Conservation (phyloP, 2,797 vertebrate genomes). For the Crax fasciolata region DNA sequence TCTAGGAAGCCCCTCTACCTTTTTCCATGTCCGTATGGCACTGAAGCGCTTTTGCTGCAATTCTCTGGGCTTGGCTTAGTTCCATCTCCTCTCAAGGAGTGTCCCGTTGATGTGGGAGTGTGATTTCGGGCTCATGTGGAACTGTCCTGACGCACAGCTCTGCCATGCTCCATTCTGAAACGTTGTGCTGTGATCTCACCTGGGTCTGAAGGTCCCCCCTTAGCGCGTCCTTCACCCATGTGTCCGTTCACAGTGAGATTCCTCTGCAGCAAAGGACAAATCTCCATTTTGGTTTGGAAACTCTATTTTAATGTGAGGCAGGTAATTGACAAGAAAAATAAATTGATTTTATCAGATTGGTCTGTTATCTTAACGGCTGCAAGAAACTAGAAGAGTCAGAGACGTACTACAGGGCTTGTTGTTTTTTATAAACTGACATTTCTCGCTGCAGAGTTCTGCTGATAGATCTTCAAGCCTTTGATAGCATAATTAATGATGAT, state of each 20-base stretch:
- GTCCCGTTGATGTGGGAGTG: not conserved
- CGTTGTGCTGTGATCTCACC: not conserved
- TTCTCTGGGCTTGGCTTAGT: not conserved
- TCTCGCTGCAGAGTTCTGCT: not conserved
- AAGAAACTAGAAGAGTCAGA: not conserved
- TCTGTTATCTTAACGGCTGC: not conserved
- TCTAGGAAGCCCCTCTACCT: not conserved
- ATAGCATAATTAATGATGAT: conserved; percentile 27
- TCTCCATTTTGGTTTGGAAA: not conserved
- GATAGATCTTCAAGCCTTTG: conserved; percentile 28
- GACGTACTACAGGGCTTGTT: not conserved
- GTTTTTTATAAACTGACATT: not conserved
- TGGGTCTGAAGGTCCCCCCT: not conserved
- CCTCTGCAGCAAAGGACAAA: not conserved
- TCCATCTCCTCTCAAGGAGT: not conserved
- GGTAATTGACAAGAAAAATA: not conserved
- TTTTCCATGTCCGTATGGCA: not conserved
- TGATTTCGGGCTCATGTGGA: not conserved
- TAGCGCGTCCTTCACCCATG: not conserved
- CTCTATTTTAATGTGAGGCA: not conserved
- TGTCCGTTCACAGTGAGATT: not conserved
- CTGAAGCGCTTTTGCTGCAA: not conserved
- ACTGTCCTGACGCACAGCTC: not conserved
- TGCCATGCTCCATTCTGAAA: not conserved
- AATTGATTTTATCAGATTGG: not conserved